These are phyloP conservation scores for Leptopilina clavipes DNA, from an alignment of 1,140 invertebrate species.

Conservation along the genomic window DNA sequence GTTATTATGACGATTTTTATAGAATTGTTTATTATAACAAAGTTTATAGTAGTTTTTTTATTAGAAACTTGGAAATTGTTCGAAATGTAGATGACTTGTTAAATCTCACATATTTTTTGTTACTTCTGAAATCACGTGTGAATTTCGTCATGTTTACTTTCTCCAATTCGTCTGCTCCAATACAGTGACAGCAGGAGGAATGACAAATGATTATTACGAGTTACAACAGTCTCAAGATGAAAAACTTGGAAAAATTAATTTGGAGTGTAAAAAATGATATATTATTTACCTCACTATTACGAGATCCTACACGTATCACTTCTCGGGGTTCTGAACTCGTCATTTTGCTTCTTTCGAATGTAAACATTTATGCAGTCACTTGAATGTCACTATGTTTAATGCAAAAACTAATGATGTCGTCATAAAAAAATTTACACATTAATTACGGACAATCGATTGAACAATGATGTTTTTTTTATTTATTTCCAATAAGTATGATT, in stretches of 20 bases:
- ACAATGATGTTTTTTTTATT: constrained; percentile 22
- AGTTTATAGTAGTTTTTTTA: too few species aligned
- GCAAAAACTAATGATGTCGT: constrained; percentile 35
- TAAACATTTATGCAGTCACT: neutral
- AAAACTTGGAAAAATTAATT: too few species aligned
- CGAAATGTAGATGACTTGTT: too few species aligned
- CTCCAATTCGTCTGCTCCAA: too few species aligned
- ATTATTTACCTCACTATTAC: constrained; percentile 80
- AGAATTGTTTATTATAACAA: too few species aligned
- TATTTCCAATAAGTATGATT: neutral
- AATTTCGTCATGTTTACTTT: too few species aligned
- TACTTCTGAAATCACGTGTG: too few species aligned
- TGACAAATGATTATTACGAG: too few species aligned
- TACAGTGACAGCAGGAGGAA: too few species aligned
- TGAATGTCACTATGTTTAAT: constrained; percentile 13
- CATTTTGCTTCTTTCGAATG: constrained; percentile 43
- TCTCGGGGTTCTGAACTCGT: constrained; percentile 54
- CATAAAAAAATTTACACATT: constrained; percentile 39
- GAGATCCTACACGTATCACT: constrained; percentile 79
- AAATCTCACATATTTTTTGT: too few species aligned
- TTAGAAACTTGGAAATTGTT: too few species aligned
- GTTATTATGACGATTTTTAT: too few species aligned
- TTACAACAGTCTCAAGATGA: neutral
- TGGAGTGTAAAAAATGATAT: constrained; percentile 51
- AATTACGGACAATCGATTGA: constrained; percentile 41